Base-by-base conservation (phyloP, 2,888 invertebrate genomes). In the Drosophila sordidula region DNA sequence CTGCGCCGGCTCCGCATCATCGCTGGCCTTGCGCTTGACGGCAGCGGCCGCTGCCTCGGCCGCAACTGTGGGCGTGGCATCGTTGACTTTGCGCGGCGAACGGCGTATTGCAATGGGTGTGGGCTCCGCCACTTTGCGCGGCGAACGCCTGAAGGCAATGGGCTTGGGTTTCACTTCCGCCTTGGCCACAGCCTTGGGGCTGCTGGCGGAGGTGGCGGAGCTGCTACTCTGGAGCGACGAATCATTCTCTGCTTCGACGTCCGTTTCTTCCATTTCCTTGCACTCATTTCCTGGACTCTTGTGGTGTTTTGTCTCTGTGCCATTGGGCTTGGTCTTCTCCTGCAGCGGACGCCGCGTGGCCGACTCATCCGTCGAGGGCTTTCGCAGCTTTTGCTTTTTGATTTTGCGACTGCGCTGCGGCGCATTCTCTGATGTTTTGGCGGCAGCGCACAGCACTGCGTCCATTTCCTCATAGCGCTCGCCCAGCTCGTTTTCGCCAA, bases 401-500 rank as follows among this genome's bases (percentile, higher is more conserved):
- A 44, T 64, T 32, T 78, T 87, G 29, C 68, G 80, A 4, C 36
- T 59, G 8, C 50, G 78, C 22, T 71, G 54, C 4, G 66, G 61
- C 1, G 54, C 58, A 25, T 74, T 79, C 14, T 89, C 90, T 5
- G 68, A 74, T 4, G 65, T 68, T 25, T 77, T 72, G 6, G 80
- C 75, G 25, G 78, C 80, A 64, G 80, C 79, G 91, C 64, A 66
- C 69, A 89, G 91, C 91, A 85, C 90, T 91, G 68, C 92, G 81
- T 79, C 87, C 46, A 80, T 76, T 29, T 91, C 73, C 46, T 86
- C 78, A 59, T 93, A 93, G 54, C 92, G 91, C 58, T 93, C 91
- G 75, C 97, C 97, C 12, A 97, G 91, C 93, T 97, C 97, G 12
- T 93, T 94, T 6, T 94, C 92, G 34, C 94, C 94, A 91, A 98